Evolutionary conservation across 2,888 invertebrate species (phyloP).

Genomic region (Nudaria mundana): DNA sequence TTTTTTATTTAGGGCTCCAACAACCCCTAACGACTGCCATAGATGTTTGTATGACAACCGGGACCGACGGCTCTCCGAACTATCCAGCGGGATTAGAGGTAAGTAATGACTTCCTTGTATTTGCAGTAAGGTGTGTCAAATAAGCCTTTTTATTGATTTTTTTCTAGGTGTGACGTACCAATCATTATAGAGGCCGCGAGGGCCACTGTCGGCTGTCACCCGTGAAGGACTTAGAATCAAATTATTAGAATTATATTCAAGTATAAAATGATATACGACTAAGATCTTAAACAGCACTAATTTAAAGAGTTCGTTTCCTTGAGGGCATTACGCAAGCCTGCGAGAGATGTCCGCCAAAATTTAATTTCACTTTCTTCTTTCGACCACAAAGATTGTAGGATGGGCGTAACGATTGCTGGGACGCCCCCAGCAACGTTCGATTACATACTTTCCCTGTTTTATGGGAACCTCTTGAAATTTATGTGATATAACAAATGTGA

Average conservation of each 20-base stretch:
- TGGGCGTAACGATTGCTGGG: slow-evolving; percentile 66
- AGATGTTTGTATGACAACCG: too few species aligned
- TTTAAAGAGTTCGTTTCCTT: slow-evolving; percentile 17
- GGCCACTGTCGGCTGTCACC: slow-evolving; percentile 49
- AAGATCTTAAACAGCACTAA: slow-evolving; percentile 5
- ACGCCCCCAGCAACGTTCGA: slow-evolving; percentile 58
- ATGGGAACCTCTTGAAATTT: slow-evolving; percentile 66
- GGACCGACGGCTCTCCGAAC: slow-evolving; percentile 54
- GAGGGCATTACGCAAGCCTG: slow-evolving; percentile 19
- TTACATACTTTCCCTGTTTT: slow-evolving; percentile 78
- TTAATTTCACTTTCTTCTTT: slow-evolving; percentile 75
- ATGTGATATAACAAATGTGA: slow-evolving; percentile 59
- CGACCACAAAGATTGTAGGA: slow-evolving; percentile 51
- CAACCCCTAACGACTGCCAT: too few species aligned
- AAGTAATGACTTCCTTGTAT: slow-evolving; percentile 54
- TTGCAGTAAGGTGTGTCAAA: slow-evolving; percentile 33
- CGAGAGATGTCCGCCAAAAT: slow-evolving; percentile 41
- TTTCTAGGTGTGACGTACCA: slow-evolving; percentile 47
- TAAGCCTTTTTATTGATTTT: slow-evolving; percentile 43
- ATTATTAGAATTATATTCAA: slow-evolving; percentile 38
- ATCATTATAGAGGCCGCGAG: slow-evolving; percentile 45
- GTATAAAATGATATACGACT: slow-evolving; percentile 7
- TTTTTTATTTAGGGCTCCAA: too few species aligned
- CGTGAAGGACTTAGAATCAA: slow-evolving; percentile 54
- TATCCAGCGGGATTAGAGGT: slow-evolving; percentile 32